phyloP scores from a whole-genome alignment of 2,797 vertebrate species.

The Microhierax caerulescens region DNA sequence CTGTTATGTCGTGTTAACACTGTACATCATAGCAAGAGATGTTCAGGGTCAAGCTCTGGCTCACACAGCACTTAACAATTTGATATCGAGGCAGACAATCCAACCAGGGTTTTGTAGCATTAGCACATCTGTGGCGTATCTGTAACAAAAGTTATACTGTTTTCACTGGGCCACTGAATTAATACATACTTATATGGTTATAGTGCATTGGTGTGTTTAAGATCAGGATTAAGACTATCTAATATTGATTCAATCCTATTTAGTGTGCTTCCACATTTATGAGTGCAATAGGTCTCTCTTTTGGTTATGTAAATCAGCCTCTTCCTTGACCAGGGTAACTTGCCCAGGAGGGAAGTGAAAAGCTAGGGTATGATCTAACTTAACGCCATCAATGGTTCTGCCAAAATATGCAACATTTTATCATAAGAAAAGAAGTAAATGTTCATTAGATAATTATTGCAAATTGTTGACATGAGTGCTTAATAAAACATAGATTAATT shows the following conservation, averaged over 20 bases:
- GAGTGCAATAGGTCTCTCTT: not conserved
- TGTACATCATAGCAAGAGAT: not conserved
- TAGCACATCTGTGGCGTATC: not conserved
- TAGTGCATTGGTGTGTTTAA: not conserved
- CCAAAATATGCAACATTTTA: not conserved
- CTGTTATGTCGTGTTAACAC: not conserved
- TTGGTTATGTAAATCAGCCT: not conserved
- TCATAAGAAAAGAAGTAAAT: not conserved
- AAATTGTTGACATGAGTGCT: not conserved
- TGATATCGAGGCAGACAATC: not conserved
- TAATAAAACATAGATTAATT: not conserved
- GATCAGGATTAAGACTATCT: not conserved
- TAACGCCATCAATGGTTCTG: not conserved
- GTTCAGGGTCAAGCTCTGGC: not conserved
- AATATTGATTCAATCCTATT: not conserved
- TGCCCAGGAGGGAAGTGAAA: not conserved
- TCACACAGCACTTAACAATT: not conserved
- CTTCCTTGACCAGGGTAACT: not conserved
- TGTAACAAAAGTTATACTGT: not conserved
- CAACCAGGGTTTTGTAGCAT: accelerated
- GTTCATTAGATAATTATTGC: not conserved
- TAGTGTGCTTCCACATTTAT: not conserved
- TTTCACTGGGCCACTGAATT: not conserved
- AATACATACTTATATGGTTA: not conserved
- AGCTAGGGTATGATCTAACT: not conserved